Base-by-base conservation (phyloP, 1,140 invertebrate genomes). In the Subanguina moxae region DNA sequence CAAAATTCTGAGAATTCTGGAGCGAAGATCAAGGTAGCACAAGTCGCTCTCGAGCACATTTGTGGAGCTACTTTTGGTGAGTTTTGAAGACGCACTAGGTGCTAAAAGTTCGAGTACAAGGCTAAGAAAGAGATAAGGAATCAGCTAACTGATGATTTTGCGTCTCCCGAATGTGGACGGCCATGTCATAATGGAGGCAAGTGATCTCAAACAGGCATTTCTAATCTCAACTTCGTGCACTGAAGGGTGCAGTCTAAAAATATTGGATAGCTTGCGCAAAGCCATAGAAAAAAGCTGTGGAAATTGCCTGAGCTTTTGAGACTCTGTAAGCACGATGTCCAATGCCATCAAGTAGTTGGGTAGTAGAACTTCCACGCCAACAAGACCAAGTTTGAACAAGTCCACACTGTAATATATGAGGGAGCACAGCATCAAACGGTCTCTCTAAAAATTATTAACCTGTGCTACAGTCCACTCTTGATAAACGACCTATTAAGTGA, bases 321-420 rank as follows among this genome's bases (percentile, higher is more conserved):
- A 89, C 68, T 91, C 90, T 1, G 90, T 88, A 13, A 94, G 84
- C 5, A 95, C 90, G 23, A 90, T 85, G 84, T 95, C 93, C 19
- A 98, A 81, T 0, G 94, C 93, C 17, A 88, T 87, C 42, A 97
- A 87, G 77, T 94, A 89, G 70, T 90, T 88, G 0, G 94, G 94
- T 5, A 97, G 87, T 19, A 98, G 84, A 19, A 95, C 89, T 80
- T 92, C 88, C 1, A 95, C 89, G 0, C 94, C 94, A 82, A 94
- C 90, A 32, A 98, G 85, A 84, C 97, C 94, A 63, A 96, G 85
- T 61, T 93, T 88, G 77, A 91, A 90, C 73, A 91, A 82, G 83
- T 91, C 89, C 38, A 58, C 68, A 28, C 71, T 73, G 68, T 83
- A 77, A 63, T 71, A 82, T 27, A 84, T 64, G 17, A 84, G 57